These are phyloP conservation scores for Chloroclystis v-ata DNA, from an alignment of 2,888 invertebrate genomes.

Conservation along the genomic window DNA sequence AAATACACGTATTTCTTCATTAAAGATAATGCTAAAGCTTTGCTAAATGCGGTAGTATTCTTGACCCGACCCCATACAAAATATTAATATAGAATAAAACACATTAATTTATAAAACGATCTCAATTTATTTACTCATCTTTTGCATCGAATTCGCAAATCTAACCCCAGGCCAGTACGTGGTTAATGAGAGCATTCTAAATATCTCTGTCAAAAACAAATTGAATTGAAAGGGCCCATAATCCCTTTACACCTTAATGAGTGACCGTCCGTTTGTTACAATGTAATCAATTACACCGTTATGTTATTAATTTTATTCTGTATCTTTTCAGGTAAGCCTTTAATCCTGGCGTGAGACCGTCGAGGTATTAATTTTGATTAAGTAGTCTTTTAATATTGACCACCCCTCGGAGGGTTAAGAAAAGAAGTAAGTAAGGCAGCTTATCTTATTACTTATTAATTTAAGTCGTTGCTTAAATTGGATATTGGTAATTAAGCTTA, in stretches of 20 bases:
- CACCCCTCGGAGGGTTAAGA: background rate
- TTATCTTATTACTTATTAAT: too few relatives aligned
- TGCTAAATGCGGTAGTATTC: too few relatives aligned
- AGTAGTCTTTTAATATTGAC: background rate
- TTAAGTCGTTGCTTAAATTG: too few relatives aligned
- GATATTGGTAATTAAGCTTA: too few relatives aligned
- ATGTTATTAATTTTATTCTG: constrained; percentile 26
- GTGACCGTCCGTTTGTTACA: constrained; percentile 5
- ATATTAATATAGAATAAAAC: too few relatives aligned
- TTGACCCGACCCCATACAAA: too few relatives aligned
- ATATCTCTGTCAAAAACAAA: background rate
- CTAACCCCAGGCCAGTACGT: constrained; percentile 2
- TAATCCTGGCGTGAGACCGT: constrained; percentile 12
- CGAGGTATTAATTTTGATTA: constrained; percentile 28
- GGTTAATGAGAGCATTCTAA: background rate
- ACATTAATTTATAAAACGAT: background rate
- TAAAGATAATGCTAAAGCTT: too few relatives aligned
- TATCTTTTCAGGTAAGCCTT: constrained; percentile 29
- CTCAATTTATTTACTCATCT: background rate
- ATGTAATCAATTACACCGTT: constrained; percentile 7
- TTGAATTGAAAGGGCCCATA: constrained; percentile 2
- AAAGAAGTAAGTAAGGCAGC: background rate
- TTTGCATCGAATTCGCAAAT: background rate
- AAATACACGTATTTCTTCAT: too few relatives aligned
- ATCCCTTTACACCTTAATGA: constrained; percentile 6